Base-by-base conservation (phyloP, 1,140 invertebrate species). In the Vanessa tameamea region DNA sequence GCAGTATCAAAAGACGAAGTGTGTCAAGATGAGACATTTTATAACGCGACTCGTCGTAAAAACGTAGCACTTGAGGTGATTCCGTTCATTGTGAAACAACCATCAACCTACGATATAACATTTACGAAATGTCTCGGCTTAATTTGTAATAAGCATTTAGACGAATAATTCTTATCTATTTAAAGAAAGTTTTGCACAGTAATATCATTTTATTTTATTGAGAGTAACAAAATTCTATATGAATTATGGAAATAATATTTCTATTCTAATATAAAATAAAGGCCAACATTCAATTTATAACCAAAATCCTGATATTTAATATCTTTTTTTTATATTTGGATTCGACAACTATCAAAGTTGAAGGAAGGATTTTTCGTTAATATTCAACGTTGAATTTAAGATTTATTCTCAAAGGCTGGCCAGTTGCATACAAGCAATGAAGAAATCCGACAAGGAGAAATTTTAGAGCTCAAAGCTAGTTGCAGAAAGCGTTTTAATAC, bases 11-110 rank as follows among this genome's bases (percentile, higher is more conserved):
- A 80, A 74, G 73, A 78, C 80, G 76, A 85, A 85, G 64, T 86
- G 71, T 87, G 86, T 87, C 84, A 87, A 85, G 84, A 83, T 75
- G 83, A 51, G 67, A 67, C 76, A 73, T 82, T 87, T 82, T 81
- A 80, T 57, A 84, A 81, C 73, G 73, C 68, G 80, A 68, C 64
- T 72, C 51, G 68, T 72, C 66, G 64, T 61, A 72, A 78, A 66
- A 70, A 78, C 69, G 66, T 59, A 70, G 69, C 80, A 82, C 80
- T 81, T 71, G 77, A 23, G 55, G 47, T 75, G 74, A 78, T 78
- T 55, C 61, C 57, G 68, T 73, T 67, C 72, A 67, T 73, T 73
- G 66, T 64, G 48, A 47, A 61, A 37, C 57, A 13, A 70, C 53
- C 53, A 12, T 23, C 16, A 57, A 53, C 50, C 50, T 16, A 47